phyloP scores from a whole-genome alignment of 2,888 invertebrate species.

The Antheraea yamamai region DNA sequence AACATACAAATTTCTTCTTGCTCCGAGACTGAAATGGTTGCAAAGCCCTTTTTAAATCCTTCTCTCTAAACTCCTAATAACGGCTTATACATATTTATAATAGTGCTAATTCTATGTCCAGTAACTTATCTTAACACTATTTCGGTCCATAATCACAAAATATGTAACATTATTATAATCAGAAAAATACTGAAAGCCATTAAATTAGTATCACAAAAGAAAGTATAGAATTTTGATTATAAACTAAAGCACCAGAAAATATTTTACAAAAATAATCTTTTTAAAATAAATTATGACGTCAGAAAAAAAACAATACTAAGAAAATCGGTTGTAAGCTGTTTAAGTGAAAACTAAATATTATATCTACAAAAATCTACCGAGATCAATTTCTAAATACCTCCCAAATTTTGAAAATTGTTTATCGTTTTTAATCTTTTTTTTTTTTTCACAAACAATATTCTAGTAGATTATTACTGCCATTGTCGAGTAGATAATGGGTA shows the following conservation, averaged over 20 bases:
- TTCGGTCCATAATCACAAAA: background rate
- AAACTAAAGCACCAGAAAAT: slow-evolving; percentile 9
- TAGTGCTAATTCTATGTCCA: background rate
- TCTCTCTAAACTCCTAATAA: too few relatives aligned
- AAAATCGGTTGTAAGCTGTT: background rate
- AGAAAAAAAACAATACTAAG: background rate
- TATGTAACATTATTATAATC: background rate
- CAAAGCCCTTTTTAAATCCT: too few relatives aligned
- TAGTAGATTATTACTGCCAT: too few relatives aligned
- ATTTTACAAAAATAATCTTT: background rate
- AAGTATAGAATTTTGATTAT: slow-evolving; percentile 13
- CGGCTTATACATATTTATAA: background rate
- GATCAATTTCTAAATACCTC: background rate
- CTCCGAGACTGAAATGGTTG: too few relatives aligned
- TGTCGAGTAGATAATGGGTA: too few relatives aligned
- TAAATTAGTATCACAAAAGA: slow-evolving; percentile 11
- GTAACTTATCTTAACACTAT: background rate
- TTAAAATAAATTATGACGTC: background rate
- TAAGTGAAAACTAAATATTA: background rate
- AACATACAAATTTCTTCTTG: too few relatives aligned
- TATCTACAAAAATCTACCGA: background rate
- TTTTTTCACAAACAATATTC: too few relatives aligned
- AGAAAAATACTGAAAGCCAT: background rate
- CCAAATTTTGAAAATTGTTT: background rate
- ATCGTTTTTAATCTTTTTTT: too few relatives aligned